Percentiles rank a stretch among this genome's conserved stretches.
Evolutionary conservation across 1,140 invertebrate genomes (phyloP).

Genomic region (Drosophila busckii): DNA sequence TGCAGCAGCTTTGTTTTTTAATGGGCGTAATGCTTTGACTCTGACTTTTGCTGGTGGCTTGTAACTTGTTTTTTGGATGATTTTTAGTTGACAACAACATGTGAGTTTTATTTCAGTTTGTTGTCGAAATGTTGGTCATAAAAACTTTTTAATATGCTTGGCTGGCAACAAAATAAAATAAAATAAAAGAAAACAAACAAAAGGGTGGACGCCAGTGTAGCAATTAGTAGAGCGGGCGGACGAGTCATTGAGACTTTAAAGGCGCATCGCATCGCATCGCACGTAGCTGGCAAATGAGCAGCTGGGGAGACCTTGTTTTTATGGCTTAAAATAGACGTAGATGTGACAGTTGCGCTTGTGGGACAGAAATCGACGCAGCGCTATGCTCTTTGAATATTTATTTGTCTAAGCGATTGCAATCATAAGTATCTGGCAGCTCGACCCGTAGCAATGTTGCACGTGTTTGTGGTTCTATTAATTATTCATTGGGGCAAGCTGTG

Average conservation of each 20-base stretch:
- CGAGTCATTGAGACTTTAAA: conserved; percentile 26
- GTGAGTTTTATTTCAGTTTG: conserved; percentile 41
- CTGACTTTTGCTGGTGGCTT: conserved; percentile 34
- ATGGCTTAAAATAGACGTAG: conserved; percentile 17
- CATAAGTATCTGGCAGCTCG: conserved; percentile 14
- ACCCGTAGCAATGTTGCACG: conserved; percentile 3
- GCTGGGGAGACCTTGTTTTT: conserved; percentile 50
- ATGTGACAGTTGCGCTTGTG: conserved; percentile 1
- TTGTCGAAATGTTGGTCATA: conserved; percentile 49
- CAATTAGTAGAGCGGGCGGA: conserved; percentile 41
- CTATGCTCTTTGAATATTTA: conserved; percentile 63
- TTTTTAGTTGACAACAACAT: conserved; percentile 48
- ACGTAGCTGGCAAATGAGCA: conserved; percentile 51
- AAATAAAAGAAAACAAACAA: conserved; percentile 12
- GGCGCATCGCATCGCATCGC: conserved; percentile 10
- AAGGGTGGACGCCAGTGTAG: conserved; percentile 23
- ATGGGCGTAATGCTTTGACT: conserved; percentile 18
- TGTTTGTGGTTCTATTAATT: conserved; percentile 49
- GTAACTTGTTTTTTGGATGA: conserved; percentile 60
- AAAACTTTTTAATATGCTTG: conserved; percentile 63
- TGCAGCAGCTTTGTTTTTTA: conserved; percentile 4
- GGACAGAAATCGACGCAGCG: conserved; percentile 13
- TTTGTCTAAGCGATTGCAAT: conserved; percentile 40
- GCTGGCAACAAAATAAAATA: conserved; percentile 14
- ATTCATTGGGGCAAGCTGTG: conserved; percentile 49